Percentiles rank a stretch among this genome's conserved stretches.
These are phyloP conservation scores for Leptoteleia sp. DNA, from an alignment of 1,140 invertebrate species.

Conservation along the genomic window DNA sequence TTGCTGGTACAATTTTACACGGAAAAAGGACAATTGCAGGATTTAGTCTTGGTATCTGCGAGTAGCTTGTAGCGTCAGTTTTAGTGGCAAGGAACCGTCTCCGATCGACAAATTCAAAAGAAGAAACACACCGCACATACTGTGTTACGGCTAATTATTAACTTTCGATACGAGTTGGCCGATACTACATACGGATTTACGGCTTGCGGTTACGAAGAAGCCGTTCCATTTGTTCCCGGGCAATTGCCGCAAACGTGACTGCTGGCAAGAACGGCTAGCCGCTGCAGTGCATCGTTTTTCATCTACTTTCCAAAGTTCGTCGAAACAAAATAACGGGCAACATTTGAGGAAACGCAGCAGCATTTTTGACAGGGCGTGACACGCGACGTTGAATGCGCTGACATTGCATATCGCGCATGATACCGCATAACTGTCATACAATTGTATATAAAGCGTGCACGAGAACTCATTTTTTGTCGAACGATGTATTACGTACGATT, in stretches of 20 bases:
- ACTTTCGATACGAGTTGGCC: slow-evolving; percentile 65
- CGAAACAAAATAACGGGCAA: slow-evolving; percentile 63
- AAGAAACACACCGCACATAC: slow-evolving; percentile 51
- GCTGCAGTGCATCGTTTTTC: slow-evolving; percentile 62
- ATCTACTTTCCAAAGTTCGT: slow-evolving; percentile 59
- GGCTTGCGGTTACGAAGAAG: slow-evolving; percentile 61
- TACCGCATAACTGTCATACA: slow-evolving; percentile 42
- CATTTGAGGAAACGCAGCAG: too few relatives aligned
- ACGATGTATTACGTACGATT: slow-evolving; percentile 21
- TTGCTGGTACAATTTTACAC: too few relatives aligned
- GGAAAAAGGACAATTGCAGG: too few relatives aligned
- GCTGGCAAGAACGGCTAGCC: slow-evolving; percentile 56
- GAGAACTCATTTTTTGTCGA: slow-evolving; percentile 5
- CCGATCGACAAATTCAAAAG: slow-evolving; percentile 54
- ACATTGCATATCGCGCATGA: slow-evolving; percentile 31
- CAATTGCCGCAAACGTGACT: slow-evolving; percentile 63
- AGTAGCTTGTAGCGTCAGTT: slow-evolving; percentile 26
- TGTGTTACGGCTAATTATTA: slow-evolving; percentile 65
- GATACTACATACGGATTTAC: slow-evolving; percentile 60
- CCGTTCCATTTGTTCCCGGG: slow-evolving; percentile 61
- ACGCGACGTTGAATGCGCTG: slow-evolving; percentile 42
- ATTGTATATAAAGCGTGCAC: slow-evolving; percentile 14
- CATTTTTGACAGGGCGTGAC: slow-evolving; percentile 58
- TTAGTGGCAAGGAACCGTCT: slow-evolving; percentile 16
- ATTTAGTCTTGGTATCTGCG: too few relatives aligned